phyloP scores from a whole-genome alignment of 1,140 invertebrate species.

The Penaeus vannamei region DNA sequence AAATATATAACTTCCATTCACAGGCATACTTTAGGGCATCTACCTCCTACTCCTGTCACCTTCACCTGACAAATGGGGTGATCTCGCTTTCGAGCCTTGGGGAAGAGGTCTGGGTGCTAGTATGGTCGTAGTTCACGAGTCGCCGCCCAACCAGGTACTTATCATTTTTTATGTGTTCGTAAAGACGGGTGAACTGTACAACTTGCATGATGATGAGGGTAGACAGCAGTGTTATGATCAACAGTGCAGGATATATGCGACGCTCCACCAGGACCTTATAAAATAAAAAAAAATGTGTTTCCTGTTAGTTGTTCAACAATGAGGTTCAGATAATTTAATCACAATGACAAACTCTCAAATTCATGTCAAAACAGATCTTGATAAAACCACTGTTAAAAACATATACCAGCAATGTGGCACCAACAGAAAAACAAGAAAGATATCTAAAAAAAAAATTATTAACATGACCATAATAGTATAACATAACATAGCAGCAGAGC shows the following conservation, averaged over 20 bases:
- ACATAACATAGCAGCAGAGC: conserved; percentile 14
- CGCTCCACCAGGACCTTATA: conserved; percentile 72
- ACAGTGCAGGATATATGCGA: conserved; percentile 91
- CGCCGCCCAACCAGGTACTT: conserved; percentile 95
- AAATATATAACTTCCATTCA: neutral
- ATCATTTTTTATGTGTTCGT: conserved; percentile 99
- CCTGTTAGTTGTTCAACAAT: neutral
- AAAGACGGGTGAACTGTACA: conserved; percentile 92
- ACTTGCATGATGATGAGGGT: conserved; percentile 86
- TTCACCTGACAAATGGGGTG: conserved; percentile 60
- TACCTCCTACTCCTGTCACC: neutral
- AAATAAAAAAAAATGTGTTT: neutral
- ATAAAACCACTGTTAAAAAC: too few species aligned
- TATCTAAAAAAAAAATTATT: too few species aligned
- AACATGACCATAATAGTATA: neutral
- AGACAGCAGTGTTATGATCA: conserved; percentile 80
- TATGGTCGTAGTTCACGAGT: conserved; percentile 91
- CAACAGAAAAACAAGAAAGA: too few species aligned
- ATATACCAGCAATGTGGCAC: too few species aligned
- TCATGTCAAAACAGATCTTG: neutral
- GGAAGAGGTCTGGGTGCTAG: conserved; percentile 38
- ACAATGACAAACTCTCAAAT: neutral
- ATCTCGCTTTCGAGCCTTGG: conserved; percentile 42
- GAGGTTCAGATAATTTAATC: neutral
- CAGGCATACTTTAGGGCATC: neutral